A percentile compares a stretch with the other conserved stretches of the same genome.
Evolutionary conservation across 2,888 invertebrate species (phyloP).

Genomic region (Nomada lathburiana): DNA sequence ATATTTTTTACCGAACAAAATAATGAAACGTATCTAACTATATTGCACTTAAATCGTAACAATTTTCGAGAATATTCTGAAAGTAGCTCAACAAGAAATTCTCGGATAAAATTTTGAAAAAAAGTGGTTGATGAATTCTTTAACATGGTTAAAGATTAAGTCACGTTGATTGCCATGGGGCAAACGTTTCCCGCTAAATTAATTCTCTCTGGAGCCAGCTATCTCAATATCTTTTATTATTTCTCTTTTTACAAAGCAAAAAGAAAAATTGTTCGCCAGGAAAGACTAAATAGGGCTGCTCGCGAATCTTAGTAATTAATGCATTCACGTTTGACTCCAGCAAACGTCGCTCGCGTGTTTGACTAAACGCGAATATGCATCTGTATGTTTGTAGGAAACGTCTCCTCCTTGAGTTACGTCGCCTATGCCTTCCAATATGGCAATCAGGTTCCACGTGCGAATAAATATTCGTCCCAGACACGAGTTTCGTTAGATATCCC

Average conservation of each 20-base stretch:
- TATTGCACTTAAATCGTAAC: slow-evolving; percentile 9
- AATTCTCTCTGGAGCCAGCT: neutral
- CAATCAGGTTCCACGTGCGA: slow-evolving; percentile 32
- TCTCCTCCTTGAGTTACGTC: neutral
- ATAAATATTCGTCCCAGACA: slow-evolving; percentile 46
- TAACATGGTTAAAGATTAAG: neutral
- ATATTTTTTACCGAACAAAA: slow-evolving; percentile 18
- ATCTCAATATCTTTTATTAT: neutral
- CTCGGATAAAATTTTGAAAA: neutral
- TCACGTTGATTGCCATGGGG: neutral
- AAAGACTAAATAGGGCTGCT: neutral
- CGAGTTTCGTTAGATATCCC: slow-evolving; percentile 16
- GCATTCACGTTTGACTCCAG: slow-evolving; percentile 7
- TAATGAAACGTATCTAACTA: neutral
- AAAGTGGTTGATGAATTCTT: neutral
- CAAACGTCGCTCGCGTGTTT: slow-evolving; percentile 29
- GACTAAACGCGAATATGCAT: slow-evolving; percentile 3
- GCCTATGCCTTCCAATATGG: slow-evolving; percentile 16
- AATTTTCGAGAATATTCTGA: neutral
- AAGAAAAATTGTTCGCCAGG: neutral
- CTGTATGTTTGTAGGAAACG: slow-evolving; percentile 5
- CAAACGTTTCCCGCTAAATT: slow-evolving; percentile 45
- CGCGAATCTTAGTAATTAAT: slow-evolving; percentile 35
- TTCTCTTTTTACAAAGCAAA: neutral
- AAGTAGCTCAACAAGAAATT: neutral